phyloP scores from a whole-genome alignment of 1,140 invertebrate species.

The Pachypsylla venusta region DNA sequence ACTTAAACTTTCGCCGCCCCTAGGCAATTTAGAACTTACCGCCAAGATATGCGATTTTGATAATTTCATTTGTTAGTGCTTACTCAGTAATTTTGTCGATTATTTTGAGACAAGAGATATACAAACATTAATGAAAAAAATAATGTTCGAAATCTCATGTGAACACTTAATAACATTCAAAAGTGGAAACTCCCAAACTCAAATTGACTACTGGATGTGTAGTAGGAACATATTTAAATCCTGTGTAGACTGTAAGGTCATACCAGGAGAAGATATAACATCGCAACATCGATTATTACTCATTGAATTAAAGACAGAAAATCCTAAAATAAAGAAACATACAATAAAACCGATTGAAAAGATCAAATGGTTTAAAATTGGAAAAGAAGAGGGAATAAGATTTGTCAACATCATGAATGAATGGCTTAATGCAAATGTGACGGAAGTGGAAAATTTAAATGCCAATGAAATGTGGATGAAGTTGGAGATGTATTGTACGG shows the following conservation, averaged over 20 bases:
- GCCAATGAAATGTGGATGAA: not conserved
- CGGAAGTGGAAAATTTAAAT: not conserved
- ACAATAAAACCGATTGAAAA: not conserved
- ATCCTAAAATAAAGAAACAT: too few relatives aligned
- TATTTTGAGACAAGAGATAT: too few relatives aligned
- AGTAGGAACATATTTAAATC: not conserved
- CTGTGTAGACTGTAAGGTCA: not conserved
- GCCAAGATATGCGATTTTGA: too few relatives aligned
- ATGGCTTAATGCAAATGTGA: not conserved
- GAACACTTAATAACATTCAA: not conserved
- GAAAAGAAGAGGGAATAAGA: not conserved
- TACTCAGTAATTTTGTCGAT: too few relatives aligned
- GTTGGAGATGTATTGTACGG: not conserved
- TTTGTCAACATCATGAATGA: not conserved
- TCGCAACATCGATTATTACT: not conserved
- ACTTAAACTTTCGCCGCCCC: too few relatives aligned
- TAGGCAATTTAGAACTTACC: too few relatives aligned
- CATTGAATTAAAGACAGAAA: not conserved
- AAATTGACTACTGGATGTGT: conserved; percentile 1
- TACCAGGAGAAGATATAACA: not conserved
- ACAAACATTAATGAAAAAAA: too few relatives aligned
- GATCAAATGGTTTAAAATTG: not conserved
- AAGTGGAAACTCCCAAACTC: not conserved
- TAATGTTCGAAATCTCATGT: too few relatives aligned
- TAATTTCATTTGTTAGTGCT: too few relatives aligned